Evolutionary conservation across 2,888 invertebrate species (phyloP), one percentile per base, ranked within the genome.

Genomic region (Molorchus minor): DNA sequence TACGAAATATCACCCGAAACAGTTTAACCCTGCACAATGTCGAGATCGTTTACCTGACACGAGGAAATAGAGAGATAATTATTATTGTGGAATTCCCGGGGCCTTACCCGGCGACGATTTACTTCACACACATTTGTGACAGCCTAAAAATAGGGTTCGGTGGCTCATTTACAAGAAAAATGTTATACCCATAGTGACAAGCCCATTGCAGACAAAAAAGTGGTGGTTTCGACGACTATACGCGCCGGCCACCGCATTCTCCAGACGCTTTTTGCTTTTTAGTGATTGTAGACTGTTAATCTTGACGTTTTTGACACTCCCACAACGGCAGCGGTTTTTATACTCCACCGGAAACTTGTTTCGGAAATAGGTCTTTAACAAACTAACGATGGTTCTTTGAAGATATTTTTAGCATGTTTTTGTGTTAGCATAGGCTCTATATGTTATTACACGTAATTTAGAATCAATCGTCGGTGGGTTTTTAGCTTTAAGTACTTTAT

Each of bases 301-400:
- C 63, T 63, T 61, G 67, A 65, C 66, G 51, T 60, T 67, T 65
- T 64, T 65, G 65, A 67, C 66, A 65, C 63, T 66, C 64, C 58
- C 61, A 59, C 61, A 56, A 61, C 60, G 61, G 58, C 63, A 43
- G 51, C 52, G 59, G 61, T 61, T 59, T 63, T 62, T 67, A 61
- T 57, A 58, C 62, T 58, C 56, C 71, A 69, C 75, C 76, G 77
- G 77, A 77, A 75, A 74, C 74, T 71, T 76, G 77, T 77, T 75
- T 77, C 76, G 77, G 77, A 77, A 77, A 77, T 77, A 74, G 75
- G 74, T 75, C 72, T 77, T 77, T 77, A 77, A 74, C 74, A 74
- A 25, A 68, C 72, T 77, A 76, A 75, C 72, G 75, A 75, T 70
- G 68, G 61, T 71, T 29, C 51, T 49, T 49, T 49, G 49, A 49